Percentiles rank a stretch among this genome's conserved stretches.
Conservation (phyloP, 2,888 invertebrate genomes). For the Luperina testacea region DNA sequence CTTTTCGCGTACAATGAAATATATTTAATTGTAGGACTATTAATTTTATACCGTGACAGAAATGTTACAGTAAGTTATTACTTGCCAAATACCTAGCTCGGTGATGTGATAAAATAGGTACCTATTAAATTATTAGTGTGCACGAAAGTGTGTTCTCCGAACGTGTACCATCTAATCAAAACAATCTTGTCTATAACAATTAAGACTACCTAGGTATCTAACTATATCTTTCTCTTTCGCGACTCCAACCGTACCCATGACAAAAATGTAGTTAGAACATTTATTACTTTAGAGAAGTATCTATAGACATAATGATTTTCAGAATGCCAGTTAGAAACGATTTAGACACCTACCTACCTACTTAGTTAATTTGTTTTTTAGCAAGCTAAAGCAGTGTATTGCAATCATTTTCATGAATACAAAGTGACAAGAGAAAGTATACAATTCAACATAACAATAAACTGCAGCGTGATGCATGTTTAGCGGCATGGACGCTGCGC, state of each 20-base stretch:
- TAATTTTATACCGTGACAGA: neutral
- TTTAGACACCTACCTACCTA: neutral
- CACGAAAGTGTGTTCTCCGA: constrained; percentile 30
- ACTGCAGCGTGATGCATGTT: constrained; percentile 73
- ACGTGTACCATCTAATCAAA: constrained; percentile 6
- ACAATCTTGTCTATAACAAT: constrained; percentile 4
- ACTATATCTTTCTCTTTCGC: neutral
- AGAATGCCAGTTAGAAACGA: neutral
- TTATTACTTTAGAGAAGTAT: neutral
- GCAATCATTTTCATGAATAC: constrained; percentile 52
- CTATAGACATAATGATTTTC: neutral
- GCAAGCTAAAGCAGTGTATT: constrained; percentile 1
- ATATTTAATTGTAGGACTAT: constrained; percentile 2
- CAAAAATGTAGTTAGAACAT: neutral
- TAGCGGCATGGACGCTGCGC: constrained; percentile 60
- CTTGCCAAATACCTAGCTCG: constrained; percentile 8
- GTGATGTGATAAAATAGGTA: neutral
- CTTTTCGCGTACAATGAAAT: constrained; percentile 1
- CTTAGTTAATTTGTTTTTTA: neutral
- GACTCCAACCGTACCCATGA: neutral
- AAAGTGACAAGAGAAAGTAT: constrained; percentile 75
- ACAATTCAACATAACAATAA: constrained; percentile 71
- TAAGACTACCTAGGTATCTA: neutral
- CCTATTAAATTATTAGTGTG: constrained; percentile 11
- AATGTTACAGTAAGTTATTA: constrained; percentile 16